Percentiles rank a stretch among this genome's conserved stretches.
These are phyloP conservation scores for Chrysomela aeneicollis DNA, from an alignment of 2,888 invertebrate species.

Conservation along the genomic window DNA sequence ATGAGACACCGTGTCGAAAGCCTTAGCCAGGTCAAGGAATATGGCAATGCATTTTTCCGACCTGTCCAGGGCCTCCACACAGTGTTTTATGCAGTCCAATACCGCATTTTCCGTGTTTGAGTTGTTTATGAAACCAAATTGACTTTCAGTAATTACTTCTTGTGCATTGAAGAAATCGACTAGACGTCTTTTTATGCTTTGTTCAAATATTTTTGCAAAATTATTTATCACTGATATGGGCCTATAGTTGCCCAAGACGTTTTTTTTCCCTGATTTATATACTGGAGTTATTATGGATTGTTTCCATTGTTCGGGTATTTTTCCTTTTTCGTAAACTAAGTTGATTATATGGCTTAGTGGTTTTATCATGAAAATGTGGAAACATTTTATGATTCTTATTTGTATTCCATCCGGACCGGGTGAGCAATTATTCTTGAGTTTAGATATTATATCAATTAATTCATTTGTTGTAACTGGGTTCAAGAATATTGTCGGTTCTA, in stretches of 20 bases:
- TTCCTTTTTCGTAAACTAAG: background rate
- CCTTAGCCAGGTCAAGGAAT: background rate
- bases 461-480: background rate
- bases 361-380: background rate
- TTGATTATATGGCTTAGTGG: background rate
- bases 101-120: background rate
- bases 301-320: background rate
- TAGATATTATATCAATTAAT: background rate
- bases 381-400: background rate
- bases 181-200: background rate
- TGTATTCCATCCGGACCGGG: background rate
- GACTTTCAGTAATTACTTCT: background rate
- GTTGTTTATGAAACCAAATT: background rate
- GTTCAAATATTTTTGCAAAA: constrained; percentile 5
- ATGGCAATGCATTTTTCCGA: background rate
- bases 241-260: no score
- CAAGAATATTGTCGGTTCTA: background rate
- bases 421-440: background rate
- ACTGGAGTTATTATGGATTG: background rate
- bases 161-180: background rate
- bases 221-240: no score
- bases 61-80: constrained; percentile 2
- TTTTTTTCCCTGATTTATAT: no score
- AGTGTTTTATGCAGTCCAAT: background rate
- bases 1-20: no score